Evolutionary conservation across 1,140 invertebrate genomes (phyloP).

Genomic region (Drosophila varians): DNA sequence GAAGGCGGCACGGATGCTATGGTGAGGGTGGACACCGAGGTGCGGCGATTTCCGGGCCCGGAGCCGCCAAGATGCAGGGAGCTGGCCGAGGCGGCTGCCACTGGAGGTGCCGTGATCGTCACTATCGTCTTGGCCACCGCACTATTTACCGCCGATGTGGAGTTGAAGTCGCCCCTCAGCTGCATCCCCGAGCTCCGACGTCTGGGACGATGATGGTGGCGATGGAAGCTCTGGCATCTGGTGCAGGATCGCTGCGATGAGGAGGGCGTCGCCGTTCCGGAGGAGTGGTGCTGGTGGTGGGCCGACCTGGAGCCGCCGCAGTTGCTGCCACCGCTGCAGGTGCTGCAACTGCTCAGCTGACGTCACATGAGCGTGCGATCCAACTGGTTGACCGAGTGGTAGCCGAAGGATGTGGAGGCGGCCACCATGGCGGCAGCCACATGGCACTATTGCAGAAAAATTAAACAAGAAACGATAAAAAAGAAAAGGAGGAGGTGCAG

Average conservation of each 20-base stretch:
- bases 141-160: conserved; percentile 69
- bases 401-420: conserved; percentile 81
- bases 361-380: conserved; percentile 83
- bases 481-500: background rate
- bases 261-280: conserved; percentile 53
- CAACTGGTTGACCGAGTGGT: conserved; percentile 81
- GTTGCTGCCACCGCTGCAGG: conserved; percentile 82
- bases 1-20: conserved; percentile 66
- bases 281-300: conserved; percentile 70
- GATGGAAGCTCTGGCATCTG: conserved; percentile 80
- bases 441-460: conserved; percentile 65
- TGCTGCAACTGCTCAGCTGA: conserved; percentile 83
- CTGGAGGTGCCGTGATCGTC: conserved; percentile 69
- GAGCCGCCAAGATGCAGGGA: conserved; percentile 53
- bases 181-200: conserved; percentile 75
- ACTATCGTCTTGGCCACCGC: conserved; percentile 69
- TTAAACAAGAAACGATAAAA: background rate
- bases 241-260: conserved; percentile 74
- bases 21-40: conserved; percentile 68
- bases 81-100: conserved; percentile 65
- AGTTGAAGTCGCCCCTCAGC: conserved; percentile 60
- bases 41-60: conserved; percentile 23
- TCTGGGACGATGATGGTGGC: conserved; percentile 75
- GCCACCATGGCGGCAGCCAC: conserved; percentile 83
- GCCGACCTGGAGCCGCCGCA: conserved; percentile 65